Conservation (phyloP, 2,797 vertebrate species). For the Protonibea diacanthus region DNA sequence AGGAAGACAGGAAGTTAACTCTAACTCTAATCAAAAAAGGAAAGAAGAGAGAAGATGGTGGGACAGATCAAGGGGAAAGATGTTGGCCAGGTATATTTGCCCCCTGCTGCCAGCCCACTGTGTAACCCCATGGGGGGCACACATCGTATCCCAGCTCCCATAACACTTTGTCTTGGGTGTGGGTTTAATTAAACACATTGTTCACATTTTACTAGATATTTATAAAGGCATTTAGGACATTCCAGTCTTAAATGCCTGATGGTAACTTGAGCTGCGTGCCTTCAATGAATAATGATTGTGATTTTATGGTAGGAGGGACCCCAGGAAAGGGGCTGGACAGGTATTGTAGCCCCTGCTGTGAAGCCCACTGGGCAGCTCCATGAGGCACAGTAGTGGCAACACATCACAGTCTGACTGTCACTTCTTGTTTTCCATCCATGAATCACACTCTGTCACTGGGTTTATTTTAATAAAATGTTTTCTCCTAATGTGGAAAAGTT, state of each 20-base stretch:
- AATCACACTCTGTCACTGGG: not conserved
- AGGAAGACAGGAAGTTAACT: not conserved
- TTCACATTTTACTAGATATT: slow-evolving; percentile 60
- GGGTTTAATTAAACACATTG: slow-evolving; percentile 63
- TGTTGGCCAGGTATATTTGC: slow-evolving; percentile 58
- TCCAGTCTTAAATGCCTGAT: slow-evolving; percentile 38
- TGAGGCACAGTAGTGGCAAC: not conserved
- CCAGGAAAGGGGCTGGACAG: slow-evolving; percentile 51
- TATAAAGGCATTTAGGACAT: slow-evolving; percentile 30
- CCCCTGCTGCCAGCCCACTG: slow-evolving; percentile 56
- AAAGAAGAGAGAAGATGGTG: not conserved
- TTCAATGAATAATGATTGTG: slow-evolving; percentile 47
- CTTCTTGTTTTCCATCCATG: not conserved
- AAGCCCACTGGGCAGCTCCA: slow-evolving; percentile 49
- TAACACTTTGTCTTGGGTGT: slow-evolving; percentile 10
- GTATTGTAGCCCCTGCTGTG: slow-evolving; percentile 66
- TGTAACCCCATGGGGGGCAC: slow-evolving; percentile 60
- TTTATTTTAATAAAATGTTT: not conserved
- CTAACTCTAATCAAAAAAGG: not conserved
- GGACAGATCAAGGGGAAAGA: slow-evolving; percentile 49
- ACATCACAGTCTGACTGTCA: not conserved
- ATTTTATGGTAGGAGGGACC: slow-evolving; percentile 65
- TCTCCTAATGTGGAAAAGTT: not conserved
- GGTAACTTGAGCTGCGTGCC: slow-evolving; percentile 67
- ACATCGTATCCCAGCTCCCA: slow-evolving; percentile 38